Base-by-base conservation (phyloP, 2,113 vertebrate species). In the Pleuronectes platessa region DNA sequence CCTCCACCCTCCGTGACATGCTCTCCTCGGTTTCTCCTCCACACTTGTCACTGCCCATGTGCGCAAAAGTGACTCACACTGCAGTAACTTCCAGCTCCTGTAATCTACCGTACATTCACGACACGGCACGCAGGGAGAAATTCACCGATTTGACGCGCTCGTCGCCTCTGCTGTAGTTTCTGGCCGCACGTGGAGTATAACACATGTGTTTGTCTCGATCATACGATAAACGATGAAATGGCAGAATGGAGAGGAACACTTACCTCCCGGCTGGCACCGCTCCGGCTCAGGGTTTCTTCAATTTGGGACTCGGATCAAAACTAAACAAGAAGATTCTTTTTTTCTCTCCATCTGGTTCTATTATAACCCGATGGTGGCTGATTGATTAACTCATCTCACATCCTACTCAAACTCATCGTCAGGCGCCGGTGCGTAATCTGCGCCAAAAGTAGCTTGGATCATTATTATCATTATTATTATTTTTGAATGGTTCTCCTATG, bases 21-120 rank as follows among this genome's bases (percentile, higher is more conserved):
- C 77, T 55, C 76, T 49, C 56, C 71, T 68, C 79, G 78, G 82
- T 86, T 74, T 42, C 35, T 62, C 62, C 51, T 65, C 62, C 77
- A 81, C 88, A 86, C 77, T 85, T 91, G 92, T 92, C 92, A 88
- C 90, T 93, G 89, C 93, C 91, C 93, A 94, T 94, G 94, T 94
- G 93, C 92, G 93, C 93, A 87, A 93, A 94, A 94, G 93, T 95
- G 94, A 95, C 92, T 95, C 94, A 94, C 94, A 94, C 94, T 95
- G 94, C 94, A 95, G 94, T 84, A 95, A 94, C 91, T 95, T 93
- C 87, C 77, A 93, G 84, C 86, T 70, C 79, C 88, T 86, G 79
- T 85, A 70, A 84, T 84, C 88, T 89, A 89, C 91, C 91, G 93
- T 93, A 93, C 3, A 79, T 64, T 64, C 80, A 69, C 74, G 61